Conservation (phyloP, 1,140 invertebrate species). For the Macrotrachela quadricornifera region DNA sequence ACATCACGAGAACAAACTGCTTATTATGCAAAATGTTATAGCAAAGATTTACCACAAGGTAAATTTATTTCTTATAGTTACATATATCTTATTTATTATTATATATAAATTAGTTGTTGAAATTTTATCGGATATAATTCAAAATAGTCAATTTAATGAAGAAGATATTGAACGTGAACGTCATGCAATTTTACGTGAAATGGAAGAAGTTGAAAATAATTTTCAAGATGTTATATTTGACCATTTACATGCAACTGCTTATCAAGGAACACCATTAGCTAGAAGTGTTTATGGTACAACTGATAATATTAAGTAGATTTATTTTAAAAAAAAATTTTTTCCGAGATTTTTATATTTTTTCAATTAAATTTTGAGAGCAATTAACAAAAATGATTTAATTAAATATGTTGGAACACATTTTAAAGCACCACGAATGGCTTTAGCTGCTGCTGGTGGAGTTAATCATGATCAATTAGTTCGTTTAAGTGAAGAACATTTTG, state of each 20-base stretch:
- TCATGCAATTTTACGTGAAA: constrained; percentile 87
- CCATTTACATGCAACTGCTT: constrained; percentile 82
- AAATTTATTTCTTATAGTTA: too few species aligned
- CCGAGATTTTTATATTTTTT: too few species aligned
- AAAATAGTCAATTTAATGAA: constrained; percentile 75
- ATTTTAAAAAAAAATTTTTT: constrained; percentile 36
- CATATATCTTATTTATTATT: too few species aligned
- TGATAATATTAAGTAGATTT: constrained; percentile 81
- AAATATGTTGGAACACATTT: constrained; percentile 77
- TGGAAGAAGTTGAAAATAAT: constrained; percentile 97
- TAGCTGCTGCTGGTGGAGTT: constrained; percentile 85
- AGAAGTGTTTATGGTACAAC: constrained; percentile 91
- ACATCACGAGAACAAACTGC: constrained; percentile 96
- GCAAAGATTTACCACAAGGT: constrained; percentile 57
- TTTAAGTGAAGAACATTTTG: constrained; percentile 61
- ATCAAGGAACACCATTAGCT: constrained; percentile 77
- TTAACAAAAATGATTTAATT: constrained; percentile 41
- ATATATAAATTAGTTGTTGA: constrained; percentile 54
- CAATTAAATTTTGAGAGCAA: too few species aligned
- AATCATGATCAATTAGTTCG: constrained; percentile 66
- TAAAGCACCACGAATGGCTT: constrained; percentile 71
- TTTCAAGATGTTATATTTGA: constrained; percentile 99
- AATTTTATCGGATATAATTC: constrained; percentile 87
- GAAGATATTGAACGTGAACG: constrained; percentile 86
- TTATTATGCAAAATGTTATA: constrained; percentile 92